Evolutionary conservation across 2,797 vertebrate genomes (phyloP).

Genomic region (Toxotes lorentzi): DNA sequence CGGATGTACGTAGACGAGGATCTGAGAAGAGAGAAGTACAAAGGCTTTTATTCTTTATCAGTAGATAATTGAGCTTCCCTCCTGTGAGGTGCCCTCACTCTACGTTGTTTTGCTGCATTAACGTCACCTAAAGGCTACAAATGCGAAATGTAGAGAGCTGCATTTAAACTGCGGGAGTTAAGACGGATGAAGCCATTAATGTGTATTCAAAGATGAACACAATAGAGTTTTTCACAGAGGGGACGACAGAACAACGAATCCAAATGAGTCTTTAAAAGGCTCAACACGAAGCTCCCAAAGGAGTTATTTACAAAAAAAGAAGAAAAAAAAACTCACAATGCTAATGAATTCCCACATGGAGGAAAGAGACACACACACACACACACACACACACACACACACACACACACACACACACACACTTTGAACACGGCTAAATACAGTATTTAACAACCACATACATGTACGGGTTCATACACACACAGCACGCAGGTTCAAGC

Average conservation of each 20-base stretch:
- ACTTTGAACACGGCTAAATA: conserved; percentile 28
- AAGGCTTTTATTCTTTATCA: background rate
- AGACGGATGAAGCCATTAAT: conserved; percentile 8
- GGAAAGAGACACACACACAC: conserved; percentile 21
- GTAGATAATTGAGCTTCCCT: background rate
- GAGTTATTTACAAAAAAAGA: conserved; percentile 33
- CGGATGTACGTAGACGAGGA: background rate
- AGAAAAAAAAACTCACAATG: background rate
- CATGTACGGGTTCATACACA: background rate
- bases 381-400: background rate
- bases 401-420: background rate
- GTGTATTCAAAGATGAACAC: background rate
- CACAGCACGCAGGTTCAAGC: background rate
- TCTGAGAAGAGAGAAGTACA: background rate
- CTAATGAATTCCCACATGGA: conserved; percentile 46
- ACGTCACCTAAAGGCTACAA: conserved; percentile 9
- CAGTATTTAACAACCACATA: conserved; percentile 10
- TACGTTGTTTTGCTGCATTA: background rate
- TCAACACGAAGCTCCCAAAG: conserved; percentile 43
- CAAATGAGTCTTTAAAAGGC: conserved; percentile 56
- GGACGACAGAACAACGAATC: conserved; percentile 31
- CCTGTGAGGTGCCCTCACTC: background rate
- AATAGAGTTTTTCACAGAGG: conserved; percentile 6
- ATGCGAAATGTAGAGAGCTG: conserved; percentile 23
- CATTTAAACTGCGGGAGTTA: conserved; percentile 31